phyloP scores from a whole-genome alignment of 2,797 vertebrate species.

The Botia kubotai region DNA sequence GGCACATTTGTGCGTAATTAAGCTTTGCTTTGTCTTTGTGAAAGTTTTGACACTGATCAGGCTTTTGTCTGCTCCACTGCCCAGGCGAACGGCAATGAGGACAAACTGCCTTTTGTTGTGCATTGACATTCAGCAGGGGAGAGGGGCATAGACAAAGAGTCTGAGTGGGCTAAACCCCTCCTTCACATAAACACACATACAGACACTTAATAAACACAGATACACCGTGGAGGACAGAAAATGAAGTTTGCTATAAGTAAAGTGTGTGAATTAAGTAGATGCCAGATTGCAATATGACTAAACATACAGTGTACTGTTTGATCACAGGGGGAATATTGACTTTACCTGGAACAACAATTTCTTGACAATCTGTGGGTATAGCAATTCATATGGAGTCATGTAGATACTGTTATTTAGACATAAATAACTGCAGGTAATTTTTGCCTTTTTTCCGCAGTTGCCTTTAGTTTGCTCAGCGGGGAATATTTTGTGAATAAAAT shows the following conservation, averaged over 20 bases:
- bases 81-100: conserved; percentile 33
- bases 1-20: conserved; percentile 58
- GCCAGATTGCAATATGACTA: neutral
- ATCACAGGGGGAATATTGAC: too few relatives aligned
- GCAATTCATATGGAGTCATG: too few relatives aligned
- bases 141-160: conserved; percentile 41
- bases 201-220: neutral
- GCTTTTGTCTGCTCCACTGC: conserved; percentile 46
- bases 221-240: neutral
- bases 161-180: conserved; percentile 28
- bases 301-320: neutral
- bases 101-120: conserved; percentile 47
- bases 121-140: conserved; percentile 45
- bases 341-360: too few relatives aligned
- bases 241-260: neutral
- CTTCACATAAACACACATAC: conserved; percentile 25
- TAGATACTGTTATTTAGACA: too few relatives aligned
- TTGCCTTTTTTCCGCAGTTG: too few relatives aligned
- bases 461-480: too few relatives aligned
- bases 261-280: neutral
- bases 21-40: conserved; percentile 55
- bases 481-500: too few relatives aligned
- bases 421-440: too few relatives aligned
- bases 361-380: too few relatives aligned
- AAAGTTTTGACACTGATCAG: conserved; percentile 53